phyloP scores from a whole-genome alignment of 2,888 invertebrate genomes.

The Acrobasis consociella region DNA sequence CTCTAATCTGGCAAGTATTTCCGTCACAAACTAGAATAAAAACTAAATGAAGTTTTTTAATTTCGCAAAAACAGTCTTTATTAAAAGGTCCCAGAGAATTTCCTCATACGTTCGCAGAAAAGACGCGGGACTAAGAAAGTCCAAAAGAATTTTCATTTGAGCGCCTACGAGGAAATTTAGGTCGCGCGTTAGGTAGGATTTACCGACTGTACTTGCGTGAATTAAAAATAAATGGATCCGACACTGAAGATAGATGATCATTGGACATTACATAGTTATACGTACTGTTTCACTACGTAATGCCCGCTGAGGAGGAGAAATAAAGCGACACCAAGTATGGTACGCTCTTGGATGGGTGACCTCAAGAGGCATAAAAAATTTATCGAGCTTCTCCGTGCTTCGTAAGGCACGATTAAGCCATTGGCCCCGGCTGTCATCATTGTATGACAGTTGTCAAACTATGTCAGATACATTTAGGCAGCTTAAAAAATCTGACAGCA shows the following conservation, averaged over 20 bases:
- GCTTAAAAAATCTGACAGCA: no score
- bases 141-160: slow-evolving; percentile 20
- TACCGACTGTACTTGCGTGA: slow-evolving; percentile 3
- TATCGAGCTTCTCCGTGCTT: no score
- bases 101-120: slow-evolving; percentile 5
- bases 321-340: no score
- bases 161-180: slow-evolving; percentile 13
- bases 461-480: no score
- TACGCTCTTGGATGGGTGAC: no score
- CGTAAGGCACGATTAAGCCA: no score
- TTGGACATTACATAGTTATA: no score
- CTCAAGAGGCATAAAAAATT: no score
- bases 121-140: slow-evolving; percentile 11
- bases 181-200: slow-evolving; percentile 17
- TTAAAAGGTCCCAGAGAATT: slow-evolving; percentile 6
- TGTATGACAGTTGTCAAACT: no score
- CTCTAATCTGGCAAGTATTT: neutral
- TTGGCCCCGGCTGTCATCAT: no score
- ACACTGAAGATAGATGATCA: neutral
- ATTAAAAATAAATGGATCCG: neutral
- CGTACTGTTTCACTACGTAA: no score
- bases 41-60: neutral
- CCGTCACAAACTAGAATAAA: neutral
- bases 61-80: slow-evolving; percentile 4
- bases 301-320: no score